Conservation (phyloP, 2,797 vertebrate genomes). For the Tapirus indicus region DNA sequence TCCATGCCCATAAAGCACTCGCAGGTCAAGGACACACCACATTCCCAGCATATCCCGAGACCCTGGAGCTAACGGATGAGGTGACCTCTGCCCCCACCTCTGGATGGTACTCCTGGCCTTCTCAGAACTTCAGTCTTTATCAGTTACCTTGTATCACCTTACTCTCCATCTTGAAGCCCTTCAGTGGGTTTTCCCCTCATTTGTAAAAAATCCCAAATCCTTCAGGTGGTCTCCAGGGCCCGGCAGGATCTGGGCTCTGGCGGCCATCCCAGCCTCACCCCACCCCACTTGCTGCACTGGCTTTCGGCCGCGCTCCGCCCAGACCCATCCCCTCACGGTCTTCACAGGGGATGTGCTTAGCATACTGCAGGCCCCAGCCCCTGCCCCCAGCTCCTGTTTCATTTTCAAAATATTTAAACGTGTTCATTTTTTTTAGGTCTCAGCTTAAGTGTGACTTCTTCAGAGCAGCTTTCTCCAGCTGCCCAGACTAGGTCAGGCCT, state of each 20-base stretch:
- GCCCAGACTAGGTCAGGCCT: neutral
- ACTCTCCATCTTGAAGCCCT: neutral
- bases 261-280: neutral
- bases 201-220: neutral
- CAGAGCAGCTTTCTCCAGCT: neutral
- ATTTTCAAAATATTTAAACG: constrained; percentile 20
- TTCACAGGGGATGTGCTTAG: neutral
- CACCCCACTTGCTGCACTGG: neutral
- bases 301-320: neutral
- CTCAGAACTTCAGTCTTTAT: neutral
- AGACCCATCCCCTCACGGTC: neutral
- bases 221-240: neutral
- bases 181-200: neutral
- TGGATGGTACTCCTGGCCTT: neutral
- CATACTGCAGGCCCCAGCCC: neutral
- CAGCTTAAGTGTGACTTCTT: neutral
- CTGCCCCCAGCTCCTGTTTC: neutral
- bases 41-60: neutral
- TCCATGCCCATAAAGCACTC: neutral
- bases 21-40: neutral
- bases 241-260: neutral
- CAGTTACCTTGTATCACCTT: neutral
- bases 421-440: neutral
- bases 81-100: neutral
- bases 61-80: neutral